A percentile compares a stretch with the other conserved stretches of the same genome.
phyloP scores from a whole-genome alignment of 2,888 invertebrate species.

The Scrobipalpa atriplicella region DNA sequence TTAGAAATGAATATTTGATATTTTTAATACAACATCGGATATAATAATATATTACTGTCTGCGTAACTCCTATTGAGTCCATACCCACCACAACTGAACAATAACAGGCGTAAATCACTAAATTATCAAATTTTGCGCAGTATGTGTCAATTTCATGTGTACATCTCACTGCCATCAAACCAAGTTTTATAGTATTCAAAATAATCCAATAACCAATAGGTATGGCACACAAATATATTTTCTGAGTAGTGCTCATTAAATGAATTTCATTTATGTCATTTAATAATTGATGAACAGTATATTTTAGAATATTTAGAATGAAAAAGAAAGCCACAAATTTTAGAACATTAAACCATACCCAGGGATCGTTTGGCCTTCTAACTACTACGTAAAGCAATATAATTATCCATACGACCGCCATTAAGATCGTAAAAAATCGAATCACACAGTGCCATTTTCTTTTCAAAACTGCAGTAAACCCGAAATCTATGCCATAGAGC shows the following conservation, averaged over 20 bases:
- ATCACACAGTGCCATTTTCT: neutral
- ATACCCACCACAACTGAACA: neutral
- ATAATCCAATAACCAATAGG: constrained; percentile 2
- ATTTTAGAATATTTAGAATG: neutral
- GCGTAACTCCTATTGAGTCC: neutral
- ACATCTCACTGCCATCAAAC: neutral
- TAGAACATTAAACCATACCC: constrained; percentile 1
- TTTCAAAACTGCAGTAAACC: neutral
- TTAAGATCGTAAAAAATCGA: neutral
- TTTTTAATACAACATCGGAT: constrained; percentile 29
- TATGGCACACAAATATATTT: neutral
- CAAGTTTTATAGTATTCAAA: neutral
- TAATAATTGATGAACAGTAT: neutral
- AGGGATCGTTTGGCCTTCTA: neutral
- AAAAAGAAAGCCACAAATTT: neutral
- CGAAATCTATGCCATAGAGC: neutral
- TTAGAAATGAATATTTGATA: constrained; percentile 27
- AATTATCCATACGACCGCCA: neutral
- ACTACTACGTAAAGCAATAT: neutral
- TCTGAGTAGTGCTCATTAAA: neutral
- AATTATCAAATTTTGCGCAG: neutral
- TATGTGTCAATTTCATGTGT: neutral
- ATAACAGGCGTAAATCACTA: neutral
- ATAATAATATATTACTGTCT: constrained; percentile 18
- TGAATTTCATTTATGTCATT: constrained; percentile 2